Base-by-base conservation (phyloP, 2,113 vertebrate species). In the Trogon surrucura region DNA sequence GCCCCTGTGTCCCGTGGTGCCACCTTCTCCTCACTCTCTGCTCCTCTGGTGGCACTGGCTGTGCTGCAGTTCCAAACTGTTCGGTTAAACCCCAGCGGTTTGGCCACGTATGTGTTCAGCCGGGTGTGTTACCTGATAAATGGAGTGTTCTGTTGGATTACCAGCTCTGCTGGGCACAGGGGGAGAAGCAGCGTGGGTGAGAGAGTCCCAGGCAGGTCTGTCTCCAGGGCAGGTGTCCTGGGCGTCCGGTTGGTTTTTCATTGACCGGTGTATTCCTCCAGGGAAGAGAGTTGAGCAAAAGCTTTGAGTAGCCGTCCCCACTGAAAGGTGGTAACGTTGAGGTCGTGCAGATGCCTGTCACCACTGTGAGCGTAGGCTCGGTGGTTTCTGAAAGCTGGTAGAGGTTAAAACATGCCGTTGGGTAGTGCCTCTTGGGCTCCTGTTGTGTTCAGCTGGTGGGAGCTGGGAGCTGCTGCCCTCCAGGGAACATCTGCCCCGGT, bases 1-100 rank as follows among this genome's bases (percentile, higher is more conserved):
- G 27, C 22, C 3, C 27, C 34, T 2, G 26, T 47, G 38, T 4
- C 27, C 50, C 4, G 0, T 7, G 5, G n/a, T 23, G 48, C 34
- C 38, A 9, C n/a, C 51, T 26, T 6, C 61, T 56, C 2, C 61
- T 56, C 2, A 2, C 34, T 30, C 45, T 50, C 69, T n/a, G 29
- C 50, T 62, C 7, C 26, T 64, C 32, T 44, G 41, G 9, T 5
- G 1, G 12, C 13, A 32, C n/a, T 62, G 50, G 36, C 50, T 57
- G 18, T 70, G 23, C 34, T 27, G 54, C 26, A 7, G 44, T 48
- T 81, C 69, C 69, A 62, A 27, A 36, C 22, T 14, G 11, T 38
- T 80, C 30, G 27, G 30, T 78, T 78, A 64, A 56, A 64, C 15
- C 34, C 30, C 26, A 16, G 7, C 3, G 1, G 71, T 90, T 78